Evolutionary conservation across 2,797 vertebrate genomes (phyloP).

Genomic region (Lacerta viridis): DNA sequence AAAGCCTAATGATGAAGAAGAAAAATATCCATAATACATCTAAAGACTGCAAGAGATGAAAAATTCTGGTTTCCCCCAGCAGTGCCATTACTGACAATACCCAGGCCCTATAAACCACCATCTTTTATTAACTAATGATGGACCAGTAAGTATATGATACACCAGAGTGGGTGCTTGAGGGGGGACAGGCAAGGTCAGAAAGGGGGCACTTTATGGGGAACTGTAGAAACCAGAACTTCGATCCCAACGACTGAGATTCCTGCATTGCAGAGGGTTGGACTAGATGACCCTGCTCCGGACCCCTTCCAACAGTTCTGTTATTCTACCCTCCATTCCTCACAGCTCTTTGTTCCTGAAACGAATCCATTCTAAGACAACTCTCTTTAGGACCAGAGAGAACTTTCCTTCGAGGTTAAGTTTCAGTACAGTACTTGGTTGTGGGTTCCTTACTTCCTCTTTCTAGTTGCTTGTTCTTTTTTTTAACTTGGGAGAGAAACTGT

Average conservation of each 20-base stretch:
- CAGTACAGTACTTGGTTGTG: background rate
- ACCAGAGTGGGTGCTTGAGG: background rate
- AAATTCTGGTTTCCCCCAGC: no score
- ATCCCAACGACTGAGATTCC: no score
- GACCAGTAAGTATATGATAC: background rate
- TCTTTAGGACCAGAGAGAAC: constrained; percentile 11
- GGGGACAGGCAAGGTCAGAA: background rate
- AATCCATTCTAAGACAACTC: background rate
- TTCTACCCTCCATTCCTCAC: background rate
- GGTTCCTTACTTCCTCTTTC: constrained; percentile 20
- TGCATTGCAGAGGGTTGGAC: no score
- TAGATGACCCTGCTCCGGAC: no score
- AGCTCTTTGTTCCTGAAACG: background rate
- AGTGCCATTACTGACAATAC: background rate
- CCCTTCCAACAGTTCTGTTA: no score
- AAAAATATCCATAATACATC: background rate
- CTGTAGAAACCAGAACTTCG: background rate
- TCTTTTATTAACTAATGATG: background rate
- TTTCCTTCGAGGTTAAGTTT: background rate
- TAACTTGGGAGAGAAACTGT: background rate
- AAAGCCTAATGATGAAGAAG: background rate
- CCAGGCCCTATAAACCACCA: no score
- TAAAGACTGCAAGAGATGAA: background rate
- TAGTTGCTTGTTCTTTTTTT: background rate
- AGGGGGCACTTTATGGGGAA: background rate